A percentile compares a stretch with the other conserved stretches of the same genome.
Evolutionary conservation across 2,888 invertebrate species (phyloP).

Genomic region (Andricus quercusramuli): DNA sequence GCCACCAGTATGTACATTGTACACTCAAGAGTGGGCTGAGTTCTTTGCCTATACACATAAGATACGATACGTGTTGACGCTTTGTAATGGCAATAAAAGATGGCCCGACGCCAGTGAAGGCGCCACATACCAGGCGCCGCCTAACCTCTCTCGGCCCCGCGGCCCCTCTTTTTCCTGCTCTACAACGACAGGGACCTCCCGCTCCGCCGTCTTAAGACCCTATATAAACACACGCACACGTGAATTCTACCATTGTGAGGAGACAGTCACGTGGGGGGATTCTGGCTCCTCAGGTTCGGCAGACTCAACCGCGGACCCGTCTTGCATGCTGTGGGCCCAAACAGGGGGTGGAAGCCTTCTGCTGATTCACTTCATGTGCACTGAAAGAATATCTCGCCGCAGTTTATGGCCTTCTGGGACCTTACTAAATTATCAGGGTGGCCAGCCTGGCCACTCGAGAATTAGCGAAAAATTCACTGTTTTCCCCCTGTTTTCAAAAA

Average conservation of each 20-base stretch:
- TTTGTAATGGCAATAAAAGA: conserved; percentile 74
- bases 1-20: neutral
- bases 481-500: no score
- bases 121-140: conserved; percentile 77
- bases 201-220: conserved; percentile 8
- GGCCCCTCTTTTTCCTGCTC: conserved; percentile 16
- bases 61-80: conserved; percentile 69
- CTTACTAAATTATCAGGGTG: neutral
- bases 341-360: neutral
- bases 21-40: neutral
- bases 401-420: neutral
- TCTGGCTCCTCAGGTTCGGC: conserved; percentile 21
- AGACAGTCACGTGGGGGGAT: conserved; percentile 1
- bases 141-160: conserved; percentile 63
- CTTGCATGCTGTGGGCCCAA: conserved; percentile 7
- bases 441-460: no score
- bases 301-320: neutral
- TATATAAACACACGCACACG: neutral
- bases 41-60: conserved; percentile 56
- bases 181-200: conserved; percentile 17
- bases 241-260: neutral
- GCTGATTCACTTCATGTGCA: conserved; percentile 18
- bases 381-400: conserved; percentile 5
- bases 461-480: no score
- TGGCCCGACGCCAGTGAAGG: conserved; percentile 76